Evolutionary conservation across 2,888 invertebrate species (phyloP).

Genomic region (Diloba caeruleocephala): DNA sequence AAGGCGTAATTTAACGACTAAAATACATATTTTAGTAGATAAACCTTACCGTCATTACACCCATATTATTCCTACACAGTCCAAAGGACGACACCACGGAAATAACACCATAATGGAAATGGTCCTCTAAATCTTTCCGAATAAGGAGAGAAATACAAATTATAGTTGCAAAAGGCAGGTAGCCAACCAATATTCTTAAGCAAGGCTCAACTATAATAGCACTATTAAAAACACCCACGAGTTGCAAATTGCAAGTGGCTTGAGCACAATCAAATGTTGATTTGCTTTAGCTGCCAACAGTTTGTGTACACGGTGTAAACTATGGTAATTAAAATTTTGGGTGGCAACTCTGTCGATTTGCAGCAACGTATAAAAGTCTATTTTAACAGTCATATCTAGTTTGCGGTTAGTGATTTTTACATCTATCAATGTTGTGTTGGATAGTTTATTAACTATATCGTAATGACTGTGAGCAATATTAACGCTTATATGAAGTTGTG

Average conservation of each 20-base stretch:
- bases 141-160: conserved; percentile 60
- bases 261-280: conserved; percentile 87
- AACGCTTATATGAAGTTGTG: conserved; percentile 30
- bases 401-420: not conserved
- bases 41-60: conserved; percentile 19
- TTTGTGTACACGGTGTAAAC: conserved; percentile 83
- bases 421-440: not conserved
- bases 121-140: conserved; percentile 38
- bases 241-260: conserved; percentile 85
- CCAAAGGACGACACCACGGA: conserved; percentile 20
- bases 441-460: conserved; percentile 14
- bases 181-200: conserved; percentile 80
- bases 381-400: conserved; percentile 1
- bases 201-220: conserved; percentile 82
- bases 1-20: conserved; percentile 27
- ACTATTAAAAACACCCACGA: conserved; percentile 87
- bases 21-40: conserved; percentile 4
- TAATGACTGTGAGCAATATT: conserved; percentile 8
- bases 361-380: conserved; percentile 13
- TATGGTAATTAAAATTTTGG: conserved; percentile 56
- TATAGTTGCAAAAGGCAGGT: conserved; percentile 68
- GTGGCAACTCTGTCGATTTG: conserved; percentile 33
- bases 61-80: conserved; percentile 14
- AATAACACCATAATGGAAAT: conserved; percentile 38
- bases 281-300: conserved; percentile 81